These are phyloP conservation scores for Meteorus cinctellus DNA, from an alignment of 2,888 invertebrate genomes.

Conservation along the genomic window DNA sequence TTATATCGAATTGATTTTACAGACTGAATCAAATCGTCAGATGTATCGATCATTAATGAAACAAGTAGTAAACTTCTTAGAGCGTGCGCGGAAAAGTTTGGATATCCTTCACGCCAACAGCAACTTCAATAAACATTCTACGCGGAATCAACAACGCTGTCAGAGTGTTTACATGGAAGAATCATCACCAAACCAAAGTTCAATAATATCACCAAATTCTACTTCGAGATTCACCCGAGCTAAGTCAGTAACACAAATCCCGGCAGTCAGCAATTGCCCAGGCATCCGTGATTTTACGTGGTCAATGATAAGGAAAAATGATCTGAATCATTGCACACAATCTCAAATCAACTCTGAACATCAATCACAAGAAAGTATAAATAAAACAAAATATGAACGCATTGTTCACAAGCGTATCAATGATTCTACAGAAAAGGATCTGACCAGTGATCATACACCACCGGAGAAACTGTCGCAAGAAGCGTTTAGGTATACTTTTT, in stretches of 20 bases:
- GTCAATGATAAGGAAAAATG: constrained; percentile 73
- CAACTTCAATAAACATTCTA: constrained; percentile 61
- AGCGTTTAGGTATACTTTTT: constrained; percentile 74
- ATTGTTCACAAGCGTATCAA: constrained; percentile 68
- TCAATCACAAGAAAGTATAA: constrained; percentile 52
- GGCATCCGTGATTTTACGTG: constrained; percentile 77
- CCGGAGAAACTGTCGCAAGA: constrained; percentile 81
- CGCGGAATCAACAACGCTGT: constrained; percentile 74
- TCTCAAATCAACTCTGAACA: constrained; percentile 53
- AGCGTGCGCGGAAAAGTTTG: constrained; percentile 80
- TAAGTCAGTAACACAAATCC: constrained; percentile 73
- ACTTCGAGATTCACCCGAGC: constrained; percentile 69
- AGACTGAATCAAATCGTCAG: constrained; percentile 82
- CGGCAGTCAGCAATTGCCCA: constrained; percentile 67
- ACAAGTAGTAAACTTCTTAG: constrained; percentile 82
- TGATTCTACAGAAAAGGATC: constrained; percentile 56
- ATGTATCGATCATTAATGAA: constrained; percentile 84
- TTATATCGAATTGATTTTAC: constrained; percentile 58
- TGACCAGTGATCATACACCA: constrained; percentile 74
- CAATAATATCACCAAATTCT: constrained; percentile 41
- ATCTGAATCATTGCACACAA: constrained; percentile 58
- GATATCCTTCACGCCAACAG: constrained; percentile 72
- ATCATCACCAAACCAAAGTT: constrained; percentile 15
- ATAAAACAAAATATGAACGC: constrained; percentile 57
- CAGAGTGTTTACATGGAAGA: constrained; percentile 74